Evolutionary conservation across 1,140 invertebrate species (phyloP), one percentile per base, ranked within the genome.

Genomic region (Drosophila bocqueti): DNA sequence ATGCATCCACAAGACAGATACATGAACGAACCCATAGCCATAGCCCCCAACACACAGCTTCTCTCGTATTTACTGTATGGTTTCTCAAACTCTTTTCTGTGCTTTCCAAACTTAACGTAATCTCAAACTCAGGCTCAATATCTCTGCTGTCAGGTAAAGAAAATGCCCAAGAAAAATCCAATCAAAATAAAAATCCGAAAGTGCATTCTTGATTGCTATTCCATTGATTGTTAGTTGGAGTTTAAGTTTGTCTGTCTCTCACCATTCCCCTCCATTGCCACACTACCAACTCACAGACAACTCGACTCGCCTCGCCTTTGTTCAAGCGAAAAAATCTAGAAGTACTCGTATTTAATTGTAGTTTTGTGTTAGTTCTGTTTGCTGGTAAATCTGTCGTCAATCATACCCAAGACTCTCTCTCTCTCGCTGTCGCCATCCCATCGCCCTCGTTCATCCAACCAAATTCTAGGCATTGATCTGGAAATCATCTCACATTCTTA

Each of bases 221-320:
- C 79, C 72, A 86, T 89, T 87, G 75, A 86, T 61, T 86, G 84
- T 87, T 89, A 89, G 84, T 79, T 90, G 84, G 84, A 81, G 84
- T 90, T 86, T 82, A 68, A 87, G 79, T 86, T 84, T 89, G 81
- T 84, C 85, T 89, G 85, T 87, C 71, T 72, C 69, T 81, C 64
- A 83, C 59, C 46, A 60, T 57, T 42, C 40, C 29, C 18, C 26
- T 24, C 21, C 49, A 83, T 50, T 29, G 31, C 10, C 18, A 46
- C 40, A 54, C 59, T 18, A 29, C 54, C 8, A 3, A 24, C 21
- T 38, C 54, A 31, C 34, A 21, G 21, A 21, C 21, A 29, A 34
- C 46, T 38, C 26, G 36, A 50, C 24, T n/a, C 59, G 26, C 61
- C 46, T 18, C 45, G 16, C 38, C 52, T 58, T 26, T 46, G 43